These are phyloP conservation scores for Chrysopa pallens DNA, from an alignment of 1,140 invertebrate genomes.

Conservation along the genomic window DNA sequence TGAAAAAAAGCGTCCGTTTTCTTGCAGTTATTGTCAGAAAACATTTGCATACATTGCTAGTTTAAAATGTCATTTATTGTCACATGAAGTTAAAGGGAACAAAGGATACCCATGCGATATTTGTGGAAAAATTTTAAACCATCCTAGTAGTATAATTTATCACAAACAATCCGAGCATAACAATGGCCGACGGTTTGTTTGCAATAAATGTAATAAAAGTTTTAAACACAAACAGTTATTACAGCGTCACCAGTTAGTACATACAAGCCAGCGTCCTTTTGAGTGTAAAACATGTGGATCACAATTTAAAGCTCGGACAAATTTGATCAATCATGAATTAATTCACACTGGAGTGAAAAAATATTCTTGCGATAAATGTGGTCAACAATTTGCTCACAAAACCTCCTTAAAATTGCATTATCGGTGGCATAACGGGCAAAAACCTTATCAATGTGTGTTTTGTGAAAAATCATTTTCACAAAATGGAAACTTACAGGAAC, in stretches of 20 bases:
- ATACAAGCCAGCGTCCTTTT: conserved; percentile 41
- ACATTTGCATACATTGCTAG: conserved; percentile 33
- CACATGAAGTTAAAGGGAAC: conserved; percentile 27
- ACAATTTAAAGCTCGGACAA: conserved; percentile 51
- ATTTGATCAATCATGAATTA: conserved; percentile 45
- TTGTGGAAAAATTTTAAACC: conserved; percentile 46
- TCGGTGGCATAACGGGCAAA: conserved; percentile 33
- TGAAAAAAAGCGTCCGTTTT: conserved; percentile 29
- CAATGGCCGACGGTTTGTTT: conserved; percentile 39
- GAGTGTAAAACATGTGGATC: conserved; percentile 38
- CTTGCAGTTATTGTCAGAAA: conserved; percentile 33
- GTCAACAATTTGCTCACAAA: conserved; percentile 54
- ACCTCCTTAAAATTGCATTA: conserved; percentile 49
- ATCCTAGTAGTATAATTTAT: conserved; percentile 46
- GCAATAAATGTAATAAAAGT: conserved; percentile 45
- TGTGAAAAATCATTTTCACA: conserved; percentile 42
- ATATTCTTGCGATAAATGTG: conserved; percentile 56
- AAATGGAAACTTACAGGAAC: conserved; percentile 39
- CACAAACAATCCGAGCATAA: conserved; percentile 52
- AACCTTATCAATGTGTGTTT: conserved; percentile 36
- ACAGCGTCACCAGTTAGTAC: conserved; percentile 48
- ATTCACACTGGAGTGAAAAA: conserved; percentile 52
- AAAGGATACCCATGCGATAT: conserved; percentile 40
- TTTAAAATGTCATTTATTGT: conserved; percentile 32
- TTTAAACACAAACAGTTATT: conserved; percentile 53